phyloP scores from a whole-genome alignment of 1,140 invertebrate species.

The Euura saliciscinereae region DNA sequence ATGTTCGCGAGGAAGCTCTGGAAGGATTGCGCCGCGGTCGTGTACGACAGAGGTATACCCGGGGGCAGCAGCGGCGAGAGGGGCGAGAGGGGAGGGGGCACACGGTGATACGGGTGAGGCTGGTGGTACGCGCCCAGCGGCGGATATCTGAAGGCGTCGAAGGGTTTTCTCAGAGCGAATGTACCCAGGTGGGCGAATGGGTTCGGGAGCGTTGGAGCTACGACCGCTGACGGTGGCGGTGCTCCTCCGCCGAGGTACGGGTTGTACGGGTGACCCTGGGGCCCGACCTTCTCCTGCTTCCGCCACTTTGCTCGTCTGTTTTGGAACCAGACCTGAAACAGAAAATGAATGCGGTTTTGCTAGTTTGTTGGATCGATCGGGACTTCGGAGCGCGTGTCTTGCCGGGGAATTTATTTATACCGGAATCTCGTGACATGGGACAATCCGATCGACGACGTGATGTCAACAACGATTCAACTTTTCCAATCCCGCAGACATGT shows the following conservation, averaged over 20 bases:
- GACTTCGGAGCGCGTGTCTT: not conserved
- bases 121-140: conserved; percentile 55
- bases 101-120: conserved; percentile 65
- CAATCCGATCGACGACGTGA: conserved; percentile 33
- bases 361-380: conserved; percentile 12
- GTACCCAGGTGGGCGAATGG: conserved; percentile 78
- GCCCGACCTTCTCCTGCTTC: conserved; percentile 91
- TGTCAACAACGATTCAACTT: conserved; percentile 44
- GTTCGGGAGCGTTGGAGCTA: conserved; percentile 76
- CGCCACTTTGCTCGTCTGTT: conserved; percentile 92
- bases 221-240: conserved; percentile 64
- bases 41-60: conserved; percentile 69
- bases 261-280: conserved; percentile 88
- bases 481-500: conserved; percentile 34
- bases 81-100: conserved; percentile 55
- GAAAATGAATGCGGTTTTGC: conserved; percentile 33
- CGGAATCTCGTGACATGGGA: conserved; percentile 39
- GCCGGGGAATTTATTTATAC: conserved; percentile 9
- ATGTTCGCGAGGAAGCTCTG: conserved; percentile 84
- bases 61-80: conserved; percentile 64
- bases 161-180: conserved; percentile 76
- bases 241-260: conserved; percentile 74
- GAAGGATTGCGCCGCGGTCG: conserved; percentile 75
- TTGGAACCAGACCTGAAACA: conserved; percentile 91
- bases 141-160: conserved; percentile 77